Evolutionary conservation across 2,797 vertebrate species (phyloP), one percentile per base, ranked within the genome.

Genomic region (Propithecus perrieri): DNA sequence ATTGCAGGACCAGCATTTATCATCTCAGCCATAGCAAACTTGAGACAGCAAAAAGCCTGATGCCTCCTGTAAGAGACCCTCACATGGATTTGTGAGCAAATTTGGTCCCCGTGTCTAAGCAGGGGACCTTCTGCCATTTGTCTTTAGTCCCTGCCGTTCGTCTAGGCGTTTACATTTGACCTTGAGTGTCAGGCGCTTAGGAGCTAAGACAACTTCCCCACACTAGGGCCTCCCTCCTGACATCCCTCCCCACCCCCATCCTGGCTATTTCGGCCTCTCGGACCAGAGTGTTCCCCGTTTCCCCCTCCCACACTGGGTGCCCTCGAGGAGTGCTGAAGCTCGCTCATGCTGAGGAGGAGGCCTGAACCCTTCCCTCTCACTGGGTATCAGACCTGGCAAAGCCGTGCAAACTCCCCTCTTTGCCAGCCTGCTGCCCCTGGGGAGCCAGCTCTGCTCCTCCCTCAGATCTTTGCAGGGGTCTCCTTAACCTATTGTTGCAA

Each of bases 401-500:
- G 38, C 41, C 53, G 2, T 50, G 63, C 33, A 80, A 38, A 41
- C 76, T 55, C 33, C 46, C 30, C 0, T 4, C 72, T 35, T 55
- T 26, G 35, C 55, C 69, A 48, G 65, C 72, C 65, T 8, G 18
- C 61, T 14, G 53, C 35, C 81, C 69, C 81, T 38, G n/a, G 69
- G 81, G 67, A 69, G 12, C 30, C 14, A 57, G 85, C 63, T 72
- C 38, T 1, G 33, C 46, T 75, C 15, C 17, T 59, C 83, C 35
- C 8, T 93, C 94, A 63, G 57, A 86, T 86, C 72, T 93, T 67
- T 28, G 65, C 74, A 85, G 81, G 69, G 78, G 72, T 92, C 81
- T 91, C 74, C n/a, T 71, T 91, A 96, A 95, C 85, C 78, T 94
- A 46, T 74, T 86, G 41, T 80, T 81, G 93, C 38, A 11, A 38